These are phyloP conservation scores for Benthosema pterotum DNA, from an alignment of 2,797 vertebrate genomes.

Conservation along the genomic window DNA sequence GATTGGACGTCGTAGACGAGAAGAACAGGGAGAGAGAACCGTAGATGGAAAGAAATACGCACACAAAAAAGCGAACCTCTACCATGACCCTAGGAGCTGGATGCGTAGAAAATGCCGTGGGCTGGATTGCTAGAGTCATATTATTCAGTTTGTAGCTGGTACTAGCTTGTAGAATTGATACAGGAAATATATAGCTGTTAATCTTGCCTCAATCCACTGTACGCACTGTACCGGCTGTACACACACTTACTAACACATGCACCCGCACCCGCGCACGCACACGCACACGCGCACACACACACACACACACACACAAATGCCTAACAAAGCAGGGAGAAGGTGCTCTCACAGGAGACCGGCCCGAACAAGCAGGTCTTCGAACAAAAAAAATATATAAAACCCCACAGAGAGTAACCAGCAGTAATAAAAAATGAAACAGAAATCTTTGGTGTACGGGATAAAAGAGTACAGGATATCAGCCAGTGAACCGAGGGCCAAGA, in stretches of 20 bases:
- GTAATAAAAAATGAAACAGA: slow-evolving; percentile 36
- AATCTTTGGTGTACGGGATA: slow-evolving; percentile 25
- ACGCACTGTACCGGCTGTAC: neutral
- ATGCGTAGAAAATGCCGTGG: slow-evolving; percentile 14
- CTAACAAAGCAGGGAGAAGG: neutral
- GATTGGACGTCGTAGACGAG: neutral
- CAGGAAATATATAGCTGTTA: slow-evolving; percentile 24
- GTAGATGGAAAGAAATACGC: slow-evolving; percentile 11
- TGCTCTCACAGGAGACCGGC: slow-evolving; percentile 17
- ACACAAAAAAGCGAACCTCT: neutral
- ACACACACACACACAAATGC: neutral
- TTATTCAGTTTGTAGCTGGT: slow-evolving; percentile 35
- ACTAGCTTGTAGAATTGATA: slow-evolving; percentile 32
- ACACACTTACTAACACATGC: neutral
- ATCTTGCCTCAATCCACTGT: slow-evolving; percentile 15
- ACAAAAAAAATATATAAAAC: too few species aligned
- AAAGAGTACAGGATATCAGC: slow-evolving; percentile 23
- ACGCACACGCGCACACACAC: slow-evolving; percentile 4
- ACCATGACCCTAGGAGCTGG: slow-evolving; percentile 1
- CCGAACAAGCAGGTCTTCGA: slow-evolving; percentile 46
- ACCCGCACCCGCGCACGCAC: slow-evolving; percentile 9
- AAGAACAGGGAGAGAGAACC: slow-evolving; percentile 24
- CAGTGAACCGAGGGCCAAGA: slow-evolving; percentile 18
- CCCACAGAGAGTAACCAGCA: slow-evolving; percentile 21
- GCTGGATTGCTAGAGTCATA: slow-evolving; percentile 20